phyloP scores from a whole-genome alignment of 2,888 invertebrate species.

The Mimas tiliae region DNA sequence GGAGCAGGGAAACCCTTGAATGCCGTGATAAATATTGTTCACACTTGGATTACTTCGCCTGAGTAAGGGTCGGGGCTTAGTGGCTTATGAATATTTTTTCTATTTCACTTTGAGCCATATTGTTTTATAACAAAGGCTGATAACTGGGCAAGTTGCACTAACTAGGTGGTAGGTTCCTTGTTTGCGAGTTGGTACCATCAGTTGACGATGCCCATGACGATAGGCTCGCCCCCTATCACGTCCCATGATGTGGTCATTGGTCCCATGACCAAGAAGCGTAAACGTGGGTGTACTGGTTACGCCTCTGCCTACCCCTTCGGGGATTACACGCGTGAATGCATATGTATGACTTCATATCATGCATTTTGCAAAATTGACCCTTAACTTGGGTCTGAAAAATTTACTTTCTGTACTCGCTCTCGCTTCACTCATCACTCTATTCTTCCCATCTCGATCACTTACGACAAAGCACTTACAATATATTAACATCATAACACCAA shows the following conservation, averaged over 20 bases:
- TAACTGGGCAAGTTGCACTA: too few species aligned
- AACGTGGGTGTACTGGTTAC: too few species aligned
- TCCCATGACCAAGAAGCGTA: too few species aligned
- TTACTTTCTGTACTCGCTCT: background rate
- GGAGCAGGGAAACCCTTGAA: background rate
- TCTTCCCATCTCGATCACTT: slow-evolving; percentile 27
- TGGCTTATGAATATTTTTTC: background rate
- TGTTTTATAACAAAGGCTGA: too few species aligned
- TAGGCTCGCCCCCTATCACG: too few species aligned
- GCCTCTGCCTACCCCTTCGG: too few species aligned
- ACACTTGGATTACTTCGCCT: slow-evolving; percentile 27
- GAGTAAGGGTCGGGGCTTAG: slow-evolving; percentile 27
- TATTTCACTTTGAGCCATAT: too few species aligned
- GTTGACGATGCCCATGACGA: too few species aligned
- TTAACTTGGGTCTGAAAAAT: background rate
- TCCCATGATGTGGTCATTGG: too few species aligned
- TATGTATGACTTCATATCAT: background rate
- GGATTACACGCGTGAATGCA: too few species aligned
- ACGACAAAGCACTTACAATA: slow-evolving; percentile 31
- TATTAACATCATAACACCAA: slow-evolving; percentile 28
- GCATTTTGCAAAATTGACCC: background rate
- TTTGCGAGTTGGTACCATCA: too few species aligned
- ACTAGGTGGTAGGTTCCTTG: too few species aligned
- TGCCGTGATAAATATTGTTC: slow-evolving; percentile 31
- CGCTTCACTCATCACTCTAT: background rate